phyloP scores from a whole-genome alignment of 2,113 vertebrate species.

The Panthera uncia region DNA sequence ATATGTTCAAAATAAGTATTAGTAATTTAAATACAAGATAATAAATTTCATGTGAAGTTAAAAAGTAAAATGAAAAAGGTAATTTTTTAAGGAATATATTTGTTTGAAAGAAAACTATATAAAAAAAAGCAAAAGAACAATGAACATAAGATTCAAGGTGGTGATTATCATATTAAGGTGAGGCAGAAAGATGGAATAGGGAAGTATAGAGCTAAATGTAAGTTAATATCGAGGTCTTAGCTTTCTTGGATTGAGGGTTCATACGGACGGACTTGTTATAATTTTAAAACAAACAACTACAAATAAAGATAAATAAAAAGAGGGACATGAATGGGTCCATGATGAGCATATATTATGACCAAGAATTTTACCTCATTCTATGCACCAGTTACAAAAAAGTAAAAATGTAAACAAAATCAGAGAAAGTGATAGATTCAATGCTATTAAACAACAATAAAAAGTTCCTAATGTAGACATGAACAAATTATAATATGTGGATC shows the following conservation, averaged over 20 bases:
- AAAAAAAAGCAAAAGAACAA: background rate
- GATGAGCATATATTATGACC: background rate
- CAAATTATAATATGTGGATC: background rate
- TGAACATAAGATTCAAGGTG: background rate
- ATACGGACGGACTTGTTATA: background rate
- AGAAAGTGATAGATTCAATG: background rate
- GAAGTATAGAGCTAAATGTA: background rate
- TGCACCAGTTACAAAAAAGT: background rate
- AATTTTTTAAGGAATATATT: background rate
- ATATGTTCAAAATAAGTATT: background rate
- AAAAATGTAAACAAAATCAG: slow-evolving; percentile 14
- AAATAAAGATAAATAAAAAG: background rate
- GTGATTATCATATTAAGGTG: background rate
- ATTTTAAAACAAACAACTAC: background rate
- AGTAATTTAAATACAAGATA: background rate
- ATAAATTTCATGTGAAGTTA: background rate
- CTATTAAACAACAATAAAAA: slow-evolving; percentile 31
- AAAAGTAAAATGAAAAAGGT: background rate
- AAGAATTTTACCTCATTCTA: background rate
- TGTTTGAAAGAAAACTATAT: background rate
- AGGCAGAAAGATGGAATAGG: background rate
- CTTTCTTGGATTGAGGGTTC: background rate
- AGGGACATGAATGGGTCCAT: background rate
- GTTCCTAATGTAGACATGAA: background rate
- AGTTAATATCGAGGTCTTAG: background rate